Percentiles rank a stretch among this genome's conserved stretches.
These are phyloP conservation scores for Microtus pennsylvanicus DNA, from an alignment of 2,113 vertebrate genomes.

Conservation along the genomic window DNA sequence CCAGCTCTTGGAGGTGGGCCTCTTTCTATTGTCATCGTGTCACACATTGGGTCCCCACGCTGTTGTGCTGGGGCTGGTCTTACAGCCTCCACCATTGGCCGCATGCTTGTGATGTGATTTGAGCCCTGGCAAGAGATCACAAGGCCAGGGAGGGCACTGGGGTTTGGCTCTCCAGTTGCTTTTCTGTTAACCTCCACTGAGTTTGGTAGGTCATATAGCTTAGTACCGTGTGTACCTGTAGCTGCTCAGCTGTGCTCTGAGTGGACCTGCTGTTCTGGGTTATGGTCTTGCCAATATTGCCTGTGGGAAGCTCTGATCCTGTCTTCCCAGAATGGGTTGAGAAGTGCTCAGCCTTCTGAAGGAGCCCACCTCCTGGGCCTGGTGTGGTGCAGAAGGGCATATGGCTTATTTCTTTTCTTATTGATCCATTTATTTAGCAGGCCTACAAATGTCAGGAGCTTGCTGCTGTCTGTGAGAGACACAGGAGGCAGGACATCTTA, in stretches of 20 bases:
- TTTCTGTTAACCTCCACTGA: neutral
- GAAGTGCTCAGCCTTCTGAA: neutral
- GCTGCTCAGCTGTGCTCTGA: neutral
- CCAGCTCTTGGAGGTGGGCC: too few species aligned
- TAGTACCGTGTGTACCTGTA: rapidly evolving
- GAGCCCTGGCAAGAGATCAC: too few species aligned
- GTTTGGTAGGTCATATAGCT: too few species aligned
- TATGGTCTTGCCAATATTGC: rapidly evolving
- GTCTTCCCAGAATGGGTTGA: neutral
- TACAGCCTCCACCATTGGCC: neutral
- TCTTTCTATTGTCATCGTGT: too few species aligned
- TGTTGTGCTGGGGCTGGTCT: neutral
- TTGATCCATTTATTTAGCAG: rapidly evolving
- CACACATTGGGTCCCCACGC: rapidly evolving
- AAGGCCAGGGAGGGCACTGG: neutral
- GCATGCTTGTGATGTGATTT: neutral
- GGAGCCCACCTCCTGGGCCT: rapidly evolving
- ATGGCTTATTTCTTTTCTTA: rapidly evolving
- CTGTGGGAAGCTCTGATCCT: neutral
- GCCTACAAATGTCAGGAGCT: neutral
- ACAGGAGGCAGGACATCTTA: neutral
- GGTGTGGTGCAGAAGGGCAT: too few species aligned
- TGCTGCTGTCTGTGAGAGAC: neutral
- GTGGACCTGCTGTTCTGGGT: neutral
- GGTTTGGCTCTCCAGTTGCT: neutral